Evolutionary conservation across 2,797 vertebrate species (phyloP), one percentile per base, ranked within the genome.

Genomic region (Rhabdophis nuchalis): DNA sequence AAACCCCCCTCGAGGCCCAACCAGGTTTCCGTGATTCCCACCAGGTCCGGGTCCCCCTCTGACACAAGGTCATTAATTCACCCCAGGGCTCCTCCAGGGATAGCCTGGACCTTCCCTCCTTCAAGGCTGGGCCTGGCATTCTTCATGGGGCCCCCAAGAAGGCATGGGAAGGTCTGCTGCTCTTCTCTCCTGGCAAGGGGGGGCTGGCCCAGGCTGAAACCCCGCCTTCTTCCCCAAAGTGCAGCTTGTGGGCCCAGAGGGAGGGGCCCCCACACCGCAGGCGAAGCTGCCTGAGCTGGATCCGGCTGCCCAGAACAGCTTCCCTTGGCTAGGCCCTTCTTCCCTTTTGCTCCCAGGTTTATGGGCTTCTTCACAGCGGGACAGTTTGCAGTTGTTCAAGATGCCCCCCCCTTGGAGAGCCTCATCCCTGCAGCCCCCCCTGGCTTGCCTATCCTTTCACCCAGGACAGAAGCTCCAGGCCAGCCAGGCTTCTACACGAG

Each of bases 331-430:
- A 16, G 6, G 25, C 46, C 41, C 82, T 52, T 29, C 13, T 53
- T 16, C 25, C 0, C 5, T 13, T 5, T 53, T 10, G 52, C 52
- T 57, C 4, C 18, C 56, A 32, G 36, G 82, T 60, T 90, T 53
- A 77, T 0, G 11, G 29, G 46, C 91, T 86, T 0, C 0, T 88
- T 54, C 72, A 3, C 20, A 36, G 90, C 1, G 1, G 20, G 60
- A 3, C 0, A 18, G 13, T 5, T 82, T 91, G 0, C 50, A 23
- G 86, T 12, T 36, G 14, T 14, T 72, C 36, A 27, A 53, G 53
- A 6, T 8, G 18, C 58, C 1, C 2, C 9, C 14, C 5, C 9
- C 0, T n/a, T 0, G 6, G 32, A n/a, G 56, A 29, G 89, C 32
- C 18, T 10, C 32, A 20, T 20, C 68, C 68, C 32, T 20, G 32